Evolutionary conservation across 2,888 invertebrate genomes (phyloP).

Genomic region (Eubasilissa splendida): DNA sequence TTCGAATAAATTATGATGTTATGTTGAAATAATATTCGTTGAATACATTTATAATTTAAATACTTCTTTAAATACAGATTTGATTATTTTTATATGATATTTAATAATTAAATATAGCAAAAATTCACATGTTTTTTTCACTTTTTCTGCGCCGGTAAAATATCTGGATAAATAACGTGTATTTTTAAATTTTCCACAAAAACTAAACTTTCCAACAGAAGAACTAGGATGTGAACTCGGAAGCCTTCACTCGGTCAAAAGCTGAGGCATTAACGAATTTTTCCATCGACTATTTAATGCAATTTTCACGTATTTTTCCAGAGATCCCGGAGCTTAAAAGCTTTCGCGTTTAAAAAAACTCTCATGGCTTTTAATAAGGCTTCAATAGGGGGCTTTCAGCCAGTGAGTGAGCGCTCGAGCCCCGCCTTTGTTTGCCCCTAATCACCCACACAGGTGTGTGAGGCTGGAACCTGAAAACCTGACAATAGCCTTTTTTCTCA

Average conservation of each 20-base stretch:
- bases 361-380: constrained; percentile 55
- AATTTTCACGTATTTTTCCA: constrained; percentile 32
- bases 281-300: constrained; percentile 33
- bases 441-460: constrained; percentile 52
- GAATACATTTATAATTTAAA: too few species aligned
- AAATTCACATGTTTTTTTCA: too few species aligned
- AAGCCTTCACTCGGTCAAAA: constrained; percentile 8
- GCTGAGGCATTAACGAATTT: not conserved
- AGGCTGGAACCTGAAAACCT: constrained; percentile 45
- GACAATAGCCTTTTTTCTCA: constrained; percentile 55
- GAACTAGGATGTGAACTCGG: not conserved
- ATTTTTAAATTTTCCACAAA: not conserved
- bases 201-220: not conserved
- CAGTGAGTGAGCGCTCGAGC: constrained; percentile 49
- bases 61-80: too few species aligned
- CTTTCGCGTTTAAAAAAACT: constrained; percentile 47
- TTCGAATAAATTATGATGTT: too few species aligned
- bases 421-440: constrained; percentile 54
- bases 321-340: constrained; percentile 44
- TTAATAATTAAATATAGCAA: too few species aligned
- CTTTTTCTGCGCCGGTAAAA: too few species aligned
- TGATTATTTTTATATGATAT: too few species aligned
- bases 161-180: too few species aligned
- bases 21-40: too few species aligned
- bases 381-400: constrained; percentile 47